A percentile compares a stretch with the other conserved stretches of the same genome.
phyloP scores from a whole-genome alignment of 92 coral and sea anemone genomes.

The Phenganax subtilis region DNA sequence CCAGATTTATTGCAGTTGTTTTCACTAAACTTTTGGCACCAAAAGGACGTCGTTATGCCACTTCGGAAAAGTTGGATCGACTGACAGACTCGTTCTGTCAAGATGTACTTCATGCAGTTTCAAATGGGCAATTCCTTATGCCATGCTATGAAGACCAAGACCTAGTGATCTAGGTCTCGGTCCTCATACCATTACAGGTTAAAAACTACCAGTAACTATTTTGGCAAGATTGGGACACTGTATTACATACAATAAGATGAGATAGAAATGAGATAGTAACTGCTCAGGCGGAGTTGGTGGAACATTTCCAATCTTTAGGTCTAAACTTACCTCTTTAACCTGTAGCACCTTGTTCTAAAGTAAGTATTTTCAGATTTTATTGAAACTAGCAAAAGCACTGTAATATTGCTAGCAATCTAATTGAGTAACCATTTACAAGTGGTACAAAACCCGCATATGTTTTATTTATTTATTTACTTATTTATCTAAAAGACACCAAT shows the following conservation, averaged over 20 bases:
- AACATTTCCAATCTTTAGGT: conserved; percentile 1
- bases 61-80: neutral
- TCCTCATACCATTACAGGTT: too few relatives aligned
- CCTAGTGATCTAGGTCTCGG: too few relatives aligned
- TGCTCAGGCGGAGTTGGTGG: conserved; percentile 21
- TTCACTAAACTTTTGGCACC: conserved; percentile 20
- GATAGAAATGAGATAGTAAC: conserved; percentile 20
- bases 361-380: too few relatives aligned
- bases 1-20: conserved; percentile 23
- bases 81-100: conserved; percentile 19
- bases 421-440: too few relatives aligned
- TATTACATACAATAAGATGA: conserved; percentile 4
- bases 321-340: conserved; percentile 20
- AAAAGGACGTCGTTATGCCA: neutral
- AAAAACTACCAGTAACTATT: neutral
- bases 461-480: too few relatives aligned
- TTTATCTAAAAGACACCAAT: too few relatives aligned
- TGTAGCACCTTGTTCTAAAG: conserved; percentile 4
- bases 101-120: conserved; percentile 23
- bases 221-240: conserved; percentile 30
- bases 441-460: too few relatives aligned
- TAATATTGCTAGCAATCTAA: too few relatives aligned
- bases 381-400: too few relatives aligned
- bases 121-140: conserved; percentile 13
- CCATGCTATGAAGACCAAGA: conserved; percentile 25